Percentiles rank a stretch among this genome's conserved stretches.
phyloP scores from a whole-genome alignment of 64 coral and sea anemone species.

The Pocillopora damicornis region DNA sequence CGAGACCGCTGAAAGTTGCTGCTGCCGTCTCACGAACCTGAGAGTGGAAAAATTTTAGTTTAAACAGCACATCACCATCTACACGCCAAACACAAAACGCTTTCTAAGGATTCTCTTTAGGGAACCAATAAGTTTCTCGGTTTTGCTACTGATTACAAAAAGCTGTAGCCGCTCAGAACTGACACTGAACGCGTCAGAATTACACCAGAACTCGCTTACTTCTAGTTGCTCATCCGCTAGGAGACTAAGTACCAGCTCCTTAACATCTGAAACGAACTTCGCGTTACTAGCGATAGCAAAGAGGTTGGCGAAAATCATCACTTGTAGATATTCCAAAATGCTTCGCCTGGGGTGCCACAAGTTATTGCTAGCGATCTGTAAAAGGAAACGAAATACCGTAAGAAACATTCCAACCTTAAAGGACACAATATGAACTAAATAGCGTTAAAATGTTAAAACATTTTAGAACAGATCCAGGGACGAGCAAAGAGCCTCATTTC shows the following conservation, averaged over 20 bases:
- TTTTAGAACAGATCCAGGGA: too few relatives aligned
- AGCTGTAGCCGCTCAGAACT: too few relatives aligned
- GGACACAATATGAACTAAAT: not conserved
- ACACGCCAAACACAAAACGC: too few relatives aligned
- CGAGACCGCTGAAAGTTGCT: conserved; percentile 81
- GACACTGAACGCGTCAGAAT: too few relatives aligned
- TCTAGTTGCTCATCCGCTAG: conserved; percentile 82
- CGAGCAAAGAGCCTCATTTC: too few relatives aligned
- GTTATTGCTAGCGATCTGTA: conserved; percentile 57
- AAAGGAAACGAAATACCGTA: not conserved
- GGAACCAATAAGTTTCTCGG: too few relatives aligned
- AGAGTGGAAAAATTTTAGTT: not conserved
- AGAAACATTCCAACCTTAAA: not conserved
- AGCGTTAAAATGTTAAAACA: too few relatives aligned
- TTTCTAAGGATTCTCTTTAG: too few relatives aligned
- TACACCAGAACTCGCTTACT: conserved; percentile 19
- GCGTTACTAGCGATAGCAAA: conserved; percentile 59
- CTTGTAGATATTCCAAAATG: conserved; percentile 66
- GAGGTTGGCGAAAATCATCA: conserved; percentile 87
- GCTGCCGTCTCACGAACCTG: conserved; percentile 96
- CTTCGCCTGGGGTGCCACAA: conserved; percentile 89
- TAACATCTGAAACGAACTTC: conserved; percentile 43
- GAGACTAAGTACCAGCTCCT: conserved; percentile 74
- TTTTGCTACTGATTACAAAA: too few relatives aligned
- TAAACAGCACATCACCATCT: too few relatives aligned